Percentiles rank a stretch among this genome's conserved stretches.
These are phyloP conservation scores for Nomia melanderi DNA, from an alignment of 1,140 invertebrate genomes.

Conservation along the genomic window DNA sequence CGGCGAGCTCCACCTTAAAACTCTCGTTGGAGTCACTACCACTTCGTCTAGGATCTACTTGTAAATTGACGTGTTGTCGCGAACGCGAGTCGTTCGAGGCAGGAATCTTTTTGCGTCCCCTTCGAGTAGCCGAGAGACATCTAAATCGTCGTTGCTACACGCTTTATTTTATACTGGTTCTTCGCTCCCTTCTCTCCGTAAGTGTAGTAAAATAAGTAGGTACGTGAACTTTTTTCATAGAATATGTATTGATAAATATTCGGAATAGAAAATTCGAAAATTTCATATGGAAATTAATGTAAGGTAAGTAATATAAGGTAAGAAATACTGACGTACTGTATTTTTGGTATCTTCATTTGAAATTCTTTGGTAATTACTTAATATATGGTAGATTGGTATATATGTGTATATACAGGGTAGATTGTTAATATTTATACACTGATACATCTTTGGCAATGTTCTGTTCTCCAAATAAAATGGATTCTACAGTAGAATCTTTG, in stretches of 20 bases:
- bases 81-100: constrained; percentile 53
- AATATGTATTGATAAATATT: too few species aligned
- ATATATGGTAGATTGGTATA: too few species aligned
- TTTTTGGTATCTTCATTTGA: not conserved
- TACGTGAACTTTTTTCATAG: too few species aligned
- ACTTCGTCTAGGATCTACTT: constrained; percentile 56
- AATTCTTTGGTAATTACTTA: not conserved
- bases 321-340: too few species aligned
- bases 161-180: constrained; percentile 52
- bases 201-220: too few species aligned
- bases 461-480: not conserved
- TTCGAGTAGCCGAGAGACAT: constrained; percentile 29
- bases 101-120: constrained; percentile 36
- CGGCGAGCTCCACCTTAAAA: constrained; percentile 46
- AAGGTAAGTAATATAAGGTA: too few species aligned
- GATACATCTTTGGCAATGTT: too few species aligned
- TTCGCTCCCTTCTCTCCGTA: not conserved
- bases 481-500: not conserved
- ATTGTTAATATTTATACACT: too few species aligned
- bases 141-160: constrained; percentile 46
- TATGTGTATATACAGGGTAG: too few species aligned
- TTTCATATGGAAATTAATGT: too few species aligned
- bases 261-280: too few species aligned
- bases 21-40: constrained; percentile 51
- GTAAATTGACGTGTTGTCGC: constrained; percentile 62